Conservation (phyloP, 2,888 invertebrate species). For the Lordiphosa fenestrarum region DNA sequence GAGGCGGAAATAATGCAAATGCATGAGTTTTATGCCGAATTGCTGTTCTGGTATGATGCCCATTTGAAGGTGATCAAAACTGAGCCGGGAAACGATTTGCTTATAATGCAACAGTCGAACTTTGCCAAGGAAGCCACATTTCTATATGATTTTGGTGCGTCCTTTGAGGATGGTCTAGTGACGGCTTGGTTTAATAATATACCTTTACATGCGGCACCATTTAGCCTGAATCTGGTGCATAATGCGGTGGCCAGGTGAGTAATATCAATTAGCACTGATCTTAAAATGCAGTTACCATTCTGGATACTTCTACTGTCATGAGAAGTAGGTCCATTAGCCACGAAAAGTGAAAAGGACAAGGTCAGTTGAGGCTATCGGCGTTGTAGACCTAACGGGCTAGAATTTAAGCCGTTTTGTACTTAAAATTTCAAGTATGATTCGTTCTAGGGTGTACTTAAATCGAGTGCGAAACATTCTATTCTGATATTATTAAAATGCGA, state of each 20-base stretch:
- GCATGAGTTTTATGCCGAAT: constrained; percentile 35
- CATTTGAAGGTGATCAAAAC: constrained; percentile 17
- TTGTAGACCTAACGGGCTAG: no score
- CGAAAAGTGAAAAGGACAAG: no score
- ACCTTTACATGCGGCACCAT: constrained; percentile 56
- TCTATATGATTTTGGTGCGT: constrained; percentile 45
- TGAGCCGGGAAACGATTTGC: background rate
- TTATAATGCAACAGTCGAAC: constrained; percentile 21
- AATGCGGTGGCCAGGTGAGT: constrained; percentile 59
- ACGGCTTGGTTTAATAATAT: constrained; percentile 65
- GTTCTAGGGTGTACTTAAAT: no score
- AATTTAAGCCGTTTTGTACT: no score
- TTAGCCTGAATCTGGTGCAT: constrained; percentile 54
- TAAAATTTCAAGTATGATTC: no score
- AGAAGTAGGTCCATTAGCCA: no score
- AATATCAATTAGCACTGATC: no score
- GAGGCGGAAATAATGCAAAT: constrained; percentile 8
- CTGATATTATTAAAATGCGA: no score
- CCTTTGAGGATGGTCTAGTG: constrained; percentile 23
- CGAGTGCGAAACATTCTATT: no score
- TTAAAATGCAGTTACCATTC: no score
- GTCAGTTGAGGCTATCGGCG: no score
- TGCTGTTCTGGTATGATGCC: constrained; percentile 58
- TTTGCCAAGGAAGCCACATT: constrained; percentile 36
- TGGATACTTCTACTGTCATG: no score